Conservation (phyloP, 2,113 vertebrate species). For the Calonectris borealis region DNA sequence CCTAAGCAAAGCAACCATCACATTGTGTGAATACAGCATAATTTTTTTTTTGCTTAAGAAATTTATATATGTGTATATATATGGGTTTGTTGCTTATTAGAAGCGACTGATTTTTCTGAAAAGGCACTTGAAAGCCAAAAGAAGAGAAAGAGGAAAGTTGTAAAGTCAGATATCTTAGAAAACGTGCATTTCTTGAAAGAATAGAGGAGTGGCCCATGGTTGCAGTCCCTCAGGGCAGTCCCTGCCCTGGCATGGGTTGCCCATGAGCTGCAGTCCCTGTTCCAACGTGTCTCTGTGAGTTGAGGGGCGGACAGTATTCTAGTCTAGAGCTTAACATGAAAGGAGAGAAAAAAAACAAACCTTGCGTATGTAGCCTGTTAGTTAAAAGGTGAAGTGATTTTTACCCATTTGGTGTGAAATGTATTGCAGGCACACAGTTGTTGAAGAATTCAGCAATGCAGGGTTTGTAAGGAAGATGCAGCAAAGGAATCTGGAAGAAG, state of each 20-base stretch:
- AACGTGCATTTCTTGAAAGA: background rate
- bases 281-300: accelerated
- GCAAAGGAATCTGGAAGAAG: background rate
- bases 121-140: background rate
- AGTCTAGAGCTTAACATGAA: background rate
- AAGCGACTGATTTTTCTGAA: background rate
- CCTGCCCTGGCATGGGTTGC: background rate
- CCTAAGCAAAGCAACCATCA: background rate
- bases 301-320: background rate
- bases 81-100: background rate
- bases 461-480: background rate
- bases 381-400: background rate
- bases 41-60: background rate
- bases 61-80: background rate
- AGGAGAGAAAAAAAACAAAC: background rate
- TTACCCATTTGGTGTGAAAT: background rate
- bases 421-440: background rate
- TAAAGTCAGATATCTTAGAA: background rate
- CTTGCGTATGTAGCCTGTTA: background rate
- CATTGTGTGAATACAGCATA: background rate
- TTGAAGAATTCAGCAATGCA: background rate
- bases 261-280: accelerated
- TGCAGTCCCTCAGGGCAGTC: background rate
- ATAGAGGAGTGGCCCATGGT: accelerated
- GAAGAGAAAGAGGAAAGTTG: background rate